These are phyloP conservation scores for Pararge aegeria DNA, from an alignment of 1,140 invertebrate genomes.

Conservation along the genomic window DNA sequence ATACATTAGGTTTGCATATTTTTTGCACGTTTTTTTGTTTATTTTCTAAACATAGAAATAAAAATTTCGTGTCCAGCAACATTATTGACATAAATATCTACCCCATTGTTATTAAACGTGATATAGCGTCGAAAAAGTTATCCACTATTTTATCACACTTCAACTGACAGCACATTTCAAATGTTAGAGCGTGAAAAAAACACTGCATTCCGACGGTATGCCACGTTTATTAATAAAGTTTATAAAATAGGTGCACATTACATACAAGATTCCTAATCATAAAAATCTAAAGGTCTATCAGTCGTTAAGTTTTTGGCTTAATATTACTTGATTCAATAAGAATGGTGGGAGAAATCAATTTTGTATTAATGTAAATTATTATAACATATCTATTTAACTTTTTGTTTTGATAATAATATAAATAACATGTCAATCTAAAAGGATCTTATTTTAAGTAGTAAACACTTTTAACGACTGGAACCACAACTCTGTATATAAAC, in stretches of 20 bases:
- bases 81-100: conserved; percentile 20
- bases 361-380: background rate
- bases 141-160: no score
- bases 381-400: background rate
- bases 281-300: conserved; percentile 28
- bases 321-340: conserved; percentile 9
- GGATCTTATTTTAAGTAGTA: background rate
- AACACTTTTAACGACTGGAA: conserved; percentile 27
- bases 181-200: no score
- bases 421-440: background rate
- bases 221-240: no score
- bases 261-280: no score
- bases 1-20: no score
- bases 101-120: no score
- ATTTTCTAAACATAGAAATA: background rate
- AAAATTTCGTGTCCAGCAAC: conserved; percentile 39
- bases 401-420: no score
- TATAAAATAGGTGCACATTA: no score
- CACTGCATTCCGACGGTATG: no score
- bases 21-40: no score
- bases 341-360: conserved; percentile 9
- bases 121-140: no score
- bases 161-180: no score
- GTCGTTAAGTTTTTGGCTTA: conserved; percentile 28
- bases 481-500: conserved; percentile 13